A percentile compares a stretch with the other conserved stretches of the same genome.
Evolutionary conservation across 2,888 invertebrate genomes (phyloP).

Genomic region (Ptilodon capucinus): DNA sequence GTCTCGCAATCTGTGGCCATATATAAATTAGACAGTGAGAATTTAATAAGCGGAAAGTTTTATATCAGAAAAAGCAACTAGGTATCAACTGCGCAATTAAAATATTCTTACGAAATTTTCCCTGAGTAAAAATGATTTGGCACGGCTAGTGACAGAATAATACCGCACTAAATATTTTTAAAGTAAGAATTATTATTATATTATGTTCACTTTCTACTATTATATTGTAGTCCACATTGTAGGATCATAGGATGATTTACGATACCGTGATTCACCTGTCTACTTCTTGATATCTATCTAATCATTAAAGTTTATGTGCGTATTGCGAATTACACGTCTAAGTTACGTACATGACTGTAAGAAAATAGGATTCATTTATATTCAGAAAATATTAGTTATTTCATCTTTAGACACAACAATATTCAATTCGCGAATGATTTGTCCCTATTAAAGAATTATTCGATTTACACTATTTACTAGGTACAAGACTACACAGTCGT

Average conservation of each 20-base stretch:
- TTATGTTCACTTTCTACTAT: slow-evolving; percentile 29
- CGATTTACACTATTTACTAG: slow-evolving; percentile 60
- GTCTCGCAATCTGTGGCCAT: slow-evolving; percentile 26
- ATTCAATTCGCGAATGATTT: slow-evolving; percentile 68
- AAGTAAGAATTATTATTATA: slow-evolving; percentile 12
- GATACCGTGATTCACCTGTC: slow-evolving; percentile 37
- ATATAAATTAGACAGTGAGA: slow-evolving; percentile 30
- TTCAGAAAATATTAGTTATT: slow-evolving; percentile 72
- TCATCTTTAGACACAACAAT: slow-evolving; percentile 60
- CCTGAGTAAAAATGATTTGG: slow-evolving; percentile 57
- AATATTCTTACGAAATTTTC: slow-evolving; percentile 34
- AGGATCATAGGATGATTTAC: slow-evolving; percentile 30
- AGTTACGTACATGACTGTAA: slow-evolving; percentile 71
- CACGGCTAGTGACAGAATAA: slow-evolving; percentile 58
- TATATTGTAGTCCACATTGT: slow-evolving; percentile 34
- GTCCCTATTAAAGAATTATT: slow-evolving; percentile 56
- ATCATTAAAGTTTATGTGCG: slow-evolving; percentile 64
- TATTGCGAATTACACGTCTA: slow-evolving; percentile 71
- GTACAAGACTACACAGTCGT: slow-evolving; percentile 73
- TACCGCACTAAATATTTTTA: slow-evolving; percentile 35
- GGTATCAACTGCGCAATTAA: slow-evolving; percentile 32
- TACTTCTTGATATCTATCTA: slow-evolving; percentile 47
- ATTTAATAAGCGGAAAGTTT: slow-evolving; percentile 38
- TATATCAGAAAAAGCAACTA: slow-evolving; percentile 36
- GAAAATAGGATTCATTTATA: slow-evolving; percentile 78